phyloP scores from a whole-genome alignment of 2,888 invertebrate genomes.

The Pterobdella sp. region DNA sequence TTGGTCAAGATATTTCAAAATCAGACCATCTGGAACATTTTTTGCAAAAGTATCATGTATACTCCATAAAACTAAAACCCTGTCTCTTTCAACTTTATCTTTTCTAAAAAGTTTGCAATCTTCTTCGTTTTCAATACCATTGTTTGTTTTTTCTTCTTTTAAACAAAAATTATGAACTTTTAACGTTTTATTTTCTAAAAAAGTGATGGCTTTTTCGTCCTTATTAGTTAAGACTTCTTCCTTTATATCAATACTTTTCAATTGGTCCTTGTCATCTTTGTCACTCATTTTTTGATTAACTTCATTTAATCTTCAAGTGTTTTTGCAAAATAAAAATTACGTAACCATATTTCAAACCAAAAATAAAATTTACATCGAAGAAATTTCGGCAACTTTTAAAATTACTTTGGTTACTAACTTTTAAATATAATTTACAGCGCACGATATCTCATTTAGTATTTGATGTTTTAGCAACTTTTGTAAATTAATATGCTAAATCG shows the following conservation, averaged over 20 bases:
- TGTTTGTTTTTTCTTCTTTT: neutral
- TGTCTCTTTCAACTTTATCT: neutral
- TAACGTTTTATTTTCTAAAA: neutral
- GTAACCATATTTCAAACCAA: no score
- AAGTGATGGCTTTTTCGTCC: neutral
- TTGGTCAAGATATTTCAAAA: neutral
- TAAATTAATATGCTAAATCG: no score
- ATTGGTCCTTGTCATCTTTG: neutral
- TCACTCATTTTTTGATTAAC: neutral
- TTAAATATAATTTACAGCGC: no score
- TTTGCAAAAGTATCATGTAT: neutral
- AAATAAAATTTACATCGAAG: no score
- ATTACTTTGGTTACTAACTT: no score
- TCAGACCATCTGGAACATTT: slow-evolving; percentile 11
- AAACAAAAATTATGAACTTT: no score
- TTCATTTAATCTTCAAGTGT: neutral
- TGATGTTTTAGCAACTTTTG: no score
- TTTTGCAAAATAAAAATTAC: neutral
- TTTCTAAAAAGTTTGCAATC: neutral
- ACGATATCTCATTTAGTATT: no score
- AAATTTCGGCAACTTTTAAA: no score
- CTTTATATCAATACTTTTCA: neutral
- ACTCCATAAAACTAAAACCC: neutral
- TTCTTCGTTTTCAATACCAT: neutral
- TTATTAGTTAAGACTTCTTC: neutral